A percentile compares a stretch with the other conserved stretches of the same genome.
phyloP scores from a whole-genome alignment of 1,140 invertebrate species.

The Lepeophtheirus salmonis region DNA sequence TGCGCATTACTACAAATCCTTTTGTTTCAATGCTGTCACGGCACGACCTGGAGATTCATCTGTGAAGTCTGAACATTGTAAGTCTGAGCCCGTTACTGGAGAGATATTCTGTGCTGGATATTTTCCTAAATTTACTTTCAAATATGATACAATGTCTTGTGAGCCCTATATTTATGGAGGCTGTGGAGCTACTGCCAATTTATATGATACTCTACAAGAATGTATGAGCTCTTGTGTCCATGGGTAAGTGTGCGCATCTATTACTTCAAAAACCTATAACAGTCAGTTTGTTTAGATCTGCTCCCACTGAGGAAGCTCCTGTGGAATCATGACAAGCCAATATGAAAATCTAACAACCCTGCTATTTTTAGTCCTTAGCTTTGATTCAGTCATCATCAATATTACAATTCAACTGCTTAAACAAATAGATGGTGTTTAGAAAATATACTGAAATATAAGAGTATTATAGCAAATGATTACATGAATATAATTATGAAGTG shows the following conservation, averaged over 20 bases:
- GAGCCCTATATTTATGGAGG: slow-evolving; percentile 68
- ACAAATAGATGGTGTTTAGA: too few species aligned
- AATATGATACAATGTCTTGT: slow-evolving; percentile 35
- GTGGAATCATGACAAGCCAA: background rate
- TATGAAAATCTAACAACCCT: too few species aligned
- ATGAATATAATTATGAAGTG: too few species aligned
- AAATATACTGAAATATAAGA: too few species aligned
- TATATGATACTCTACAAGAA: slow-evolving; percentile 36
- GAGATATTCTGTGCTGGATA: slow-evolving; percentile 25
- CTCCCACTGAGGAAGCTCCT: background rate
- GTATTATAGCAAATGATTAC: too few species aligned
- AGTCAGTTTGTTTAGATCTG: background rate
- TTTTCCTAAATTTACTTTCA: slow-evolving; percentile 25
- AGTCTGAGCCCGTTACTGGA: slow-evolving; percentile 23
- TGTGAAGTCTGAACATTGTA: background rate
- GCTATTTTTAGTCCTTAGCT: too few species aligned
- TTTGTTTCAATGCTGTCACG: too few species aligned
- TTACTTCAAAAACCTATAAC: background rate
- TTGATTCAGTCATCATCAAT: too few species aligned
- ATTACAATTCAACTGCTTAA: too few species aligned
- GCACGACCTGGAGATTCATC: slow-evolving; percentile 32
- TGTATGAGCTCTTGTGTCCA: slow-evolving; percentile 35
- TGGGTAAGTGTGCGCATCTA: background rate
- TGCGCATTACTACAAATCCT: too few species aligned
- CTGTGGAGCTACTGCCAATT: slow-evolving; percentile 58